Evolutionary conservation across 1,140 invertebrate species (phyloP).

Genomic region (Rhyzopertha dominica): DNA sequence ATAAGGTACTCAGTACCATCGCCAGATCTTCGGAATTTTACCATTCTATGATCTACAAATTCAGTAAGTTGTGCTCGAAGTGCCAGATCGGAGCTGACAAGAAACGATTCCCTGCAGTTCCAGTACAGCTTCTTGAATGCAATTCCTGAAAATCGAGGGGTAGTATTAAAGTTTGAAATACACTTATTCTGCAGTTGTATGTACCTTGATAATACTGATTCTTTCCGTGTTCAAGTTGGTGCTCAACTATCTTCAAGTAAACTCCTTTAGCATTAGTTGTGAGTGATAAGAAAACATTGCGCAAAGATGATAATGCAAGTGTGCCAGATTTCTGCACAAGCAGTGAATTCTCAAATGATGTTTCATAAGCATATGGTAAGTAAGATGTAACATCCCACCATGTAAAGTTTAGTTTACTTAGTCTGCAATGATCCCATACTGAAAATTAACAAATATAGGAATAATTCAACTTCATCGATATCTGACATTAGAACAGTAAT

Average conservation of each 20-base stretch:
- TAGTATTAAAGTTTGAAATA: too few species aligned
- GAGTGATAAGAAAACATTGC: slow-evolving; percentile 83
- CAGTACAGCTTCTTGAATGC: slow-evolving; percentile 82
- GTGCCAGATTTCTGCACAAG: slow-evolving; percentile 73
- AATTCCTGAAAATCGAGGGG: slow-evolving; percentile 64
- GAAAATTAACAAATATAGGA: too few species aligned
- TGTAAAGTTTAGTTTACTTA: slow-evolving; percentile 78
- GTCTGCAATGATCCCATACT: slow-evolving; percentile 86
- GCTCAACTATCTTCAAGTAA: slow-evolving; percentile 73
- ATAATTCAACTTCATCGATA: too few species aligned
- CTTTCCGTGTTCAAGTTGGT: slow-evolving; percentile 71
- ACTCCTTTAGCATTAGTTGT: slow-evolving; percentile 84
- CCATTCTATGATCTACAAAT: slow-evolving; percentile 88
- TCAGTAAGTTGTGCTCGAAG: slow-evolving; percentile 85
- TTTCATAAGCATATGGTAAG: slow-evolving; percentile 78
- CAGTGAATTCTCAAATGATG: slow-evolving; percentile 80
- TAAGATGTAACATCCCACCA: slow-evolving; percentile 88
- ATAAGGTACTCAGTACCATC: slow-evolving; percentile 77
- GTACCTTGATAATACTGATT: slow-evolving; percentile 68
- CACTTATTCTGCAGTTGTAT: slow-evolving; percentile 1
- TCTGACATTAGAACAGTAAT: too few species aligned
- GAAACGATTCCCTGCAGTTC: slow-evolving; percentile 75
- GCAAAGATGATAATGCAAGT: slow-evolving; percentile 76
- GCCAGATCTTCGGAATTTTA: slow-evolving; percentile 68
- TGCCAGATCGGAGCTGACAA: slow-evolving; percentile 85